A percentile compares a stretch with the other conserved stretches of the same genome.
Evolutionary conservation across 2,888 invertebrate species (phyloP).

Genomic region (Dolichopus griseipennis): DNA sequence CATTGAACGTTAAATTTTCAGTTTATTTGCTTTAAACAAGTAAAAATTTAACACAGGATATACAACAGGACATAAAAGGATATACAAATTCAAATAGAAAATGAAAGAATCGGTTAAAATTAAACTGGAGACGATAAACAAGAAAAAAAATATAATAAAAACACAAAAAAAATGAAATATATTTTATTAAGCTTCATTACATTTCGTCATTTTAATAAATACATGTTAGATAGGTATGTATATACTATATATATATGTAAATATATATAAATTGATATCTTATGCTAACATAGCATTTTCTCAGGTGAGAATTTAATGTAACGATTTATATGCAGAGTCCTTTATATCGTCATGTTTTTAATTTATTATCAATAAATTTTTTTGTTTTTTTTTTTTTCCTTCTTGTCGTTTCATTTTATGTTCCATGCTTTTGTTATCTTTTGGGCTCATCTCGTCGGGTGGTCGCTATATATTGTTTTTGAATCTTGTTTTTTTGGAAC

Average conservation of each 20-base stretch:
- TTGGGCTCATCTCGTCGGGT: too few relatives aligned
- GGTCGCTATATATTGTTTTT: too few relatives aligned
- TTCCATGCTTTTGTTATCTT: too few relatives aligned
- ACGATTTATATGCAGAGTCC: constrained; percentile 6
- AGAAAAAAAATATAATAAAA: background rate
- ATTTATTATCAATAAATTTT: background rate
- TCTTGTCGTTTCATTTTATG: too few relatives aligned
- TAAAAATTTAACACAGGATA: background rate
- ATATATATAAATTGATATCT: background rate
- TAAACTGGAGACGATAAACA: background rate
- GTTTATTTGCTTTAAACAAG: background rate
- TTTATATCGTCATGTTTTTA: background rate
- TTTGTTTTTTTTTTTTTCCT: background rate
- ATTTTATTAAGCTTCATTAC: constrained; percentile 1
- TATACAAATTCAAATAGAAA: background rate
- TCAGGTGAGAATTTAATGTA: background rate
- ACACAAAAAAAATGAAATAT: background rate
- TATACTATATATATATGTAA: background rate
- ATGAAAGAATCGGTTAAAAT: background rate
- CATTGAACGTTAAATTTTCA: background rate
- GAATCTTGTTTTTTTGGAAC: too few relatives aligned
- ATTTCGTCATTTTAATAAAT: constrained; percentile 3
- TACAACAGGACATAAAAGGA: background rate
- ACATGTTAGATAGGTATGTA: background rate
- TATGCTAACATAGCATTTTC: background rate